Percentiles rank a stretch among this genome's conserved stretches.
phyloP scores from a whole-genome alignment of 1,140 invertebrate species.

The Octopus bimaculoides region DNA sequence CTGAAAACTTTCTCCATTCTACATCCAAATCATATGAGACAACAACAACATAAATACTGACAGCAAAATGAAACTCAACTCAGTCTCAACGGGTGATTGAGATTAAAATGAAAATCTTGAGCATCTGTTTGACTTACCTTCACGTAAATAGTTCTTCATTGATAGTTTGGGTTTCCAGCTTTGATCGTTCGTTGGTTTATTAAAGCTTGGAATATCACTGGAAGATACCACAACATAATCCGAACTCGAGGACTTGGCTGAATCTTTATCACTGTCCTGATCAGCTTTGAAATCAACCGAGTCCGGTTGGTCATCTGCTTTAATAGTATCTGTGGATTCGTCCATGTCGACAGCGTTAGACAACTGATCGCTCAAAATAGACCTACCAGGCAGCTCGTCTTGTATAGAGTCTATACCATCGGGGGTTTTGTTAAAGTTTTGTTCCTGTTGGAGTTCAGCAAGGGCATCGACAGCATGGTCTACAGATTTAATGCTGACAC shows the following conservation, averaged over 20 bases:
- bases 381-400: conserved; percentile 22
- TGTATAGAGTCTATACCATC: conserved; percentile 18
- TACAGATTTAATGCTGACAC: conserved; percentile 31
- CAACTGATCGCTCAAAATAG: neutral
- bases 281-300: neutral
- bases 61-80: too few relatives aligned
- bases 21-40: too few relatives aligned
- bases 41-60: too few relatives aligned
- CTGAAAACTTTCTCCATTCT: too few relatives aligned
- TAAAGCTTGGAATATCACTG: conserved; percentile 53
- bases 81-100: too few relatives aligned
- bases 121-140: conserved; percentile 32
- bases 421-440: conserved; percentile 12
- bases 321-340: neutral
- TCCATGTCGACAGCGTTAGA: neutral
- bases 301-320: neutral
- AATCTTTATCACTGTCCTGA: neutral
- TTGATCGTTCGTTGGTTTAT: conserved; percentile 37
- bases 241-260: conserved; percentile 61
- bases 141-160: conserved; percentile 43
- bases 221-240: conserved; percentile 69
- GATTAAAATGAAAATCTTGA: too few relatives aligned
- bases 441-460: conserved; percentile 20
- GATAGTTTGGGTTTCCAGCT: conserved; percentile 39
- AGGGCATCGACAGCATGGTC: conserved; percentile 39